phyloP scores from a whole-genome alignment of 1,140 invertebrate genomes.

The Eciton burchellii region DNA sequence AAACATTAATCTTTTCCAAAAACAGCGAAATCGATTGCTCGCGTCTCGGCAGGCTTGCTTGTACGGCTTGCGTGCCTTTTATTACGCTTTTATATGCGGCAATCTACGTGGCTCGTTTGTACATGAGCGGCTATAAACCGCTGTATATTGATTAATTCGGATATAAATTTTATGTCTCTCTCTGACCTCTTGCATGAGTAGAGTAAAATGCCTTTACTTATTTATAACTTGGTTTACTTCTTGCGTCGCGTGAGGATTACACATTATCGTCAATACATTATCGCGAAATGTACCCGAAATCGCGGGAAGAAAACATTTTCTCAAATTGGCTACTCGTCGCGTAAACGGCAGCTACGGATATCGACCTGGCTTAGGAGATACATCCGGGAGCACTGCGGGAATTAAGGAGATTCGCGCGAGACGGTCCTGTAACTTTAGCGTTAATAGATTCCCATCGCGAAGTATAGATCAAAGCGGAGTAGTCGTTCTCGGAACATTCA shows the following conservation, averaged over 20 bases:
- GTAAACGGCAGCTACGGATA: neutral
- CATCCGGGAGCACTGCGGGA: neutral
- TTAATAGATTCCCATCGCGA: slow-evolving; percentile 30
- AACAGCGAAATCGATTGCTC: neutral
- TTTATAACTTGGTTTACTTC: neutral
- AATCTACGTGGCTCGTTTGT: slow-evolving; percentile 1
- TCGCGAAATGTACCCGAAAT: neutral
- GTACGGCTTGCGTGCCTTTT: slow-evolving; percentile 16
- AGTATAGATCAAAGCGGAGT: slow-evolving; percentile 2
- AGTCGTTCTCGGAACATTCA: slow-evolving; percentile 6
- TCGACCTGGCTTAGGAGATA: too few relatives aligned
- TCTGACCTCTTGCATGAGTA: neutral
- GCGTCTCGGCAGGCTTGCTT: neutral
- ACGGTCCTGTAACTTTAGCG: neutral
- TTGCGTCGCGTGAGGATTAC: slow-evolving; percentile 2
- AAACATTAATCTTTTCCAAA: neutral
- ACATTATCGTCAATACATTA: slow-evolving; percentile 14
- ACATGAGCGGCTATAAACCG: neutral
- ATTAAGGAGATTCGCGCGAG: slow-evolving; percentile 13
- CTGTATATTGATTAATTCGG: slow-evolving; percentile 30
- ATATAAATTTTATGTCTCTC: slow-evolving; percentile 6
- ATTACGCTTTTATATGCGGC: slow-evolving; percentile 5
- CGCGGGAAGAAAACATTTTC: slow-evolving; percentile 10
- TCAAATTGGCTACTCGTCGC: slow-evolving; percentile 4
- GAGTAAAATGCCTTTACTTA: slow-evolving; percentile 13